Conservation (phyloP, 1,140 invertebrate species). For the Neelides sp. region DNA sequence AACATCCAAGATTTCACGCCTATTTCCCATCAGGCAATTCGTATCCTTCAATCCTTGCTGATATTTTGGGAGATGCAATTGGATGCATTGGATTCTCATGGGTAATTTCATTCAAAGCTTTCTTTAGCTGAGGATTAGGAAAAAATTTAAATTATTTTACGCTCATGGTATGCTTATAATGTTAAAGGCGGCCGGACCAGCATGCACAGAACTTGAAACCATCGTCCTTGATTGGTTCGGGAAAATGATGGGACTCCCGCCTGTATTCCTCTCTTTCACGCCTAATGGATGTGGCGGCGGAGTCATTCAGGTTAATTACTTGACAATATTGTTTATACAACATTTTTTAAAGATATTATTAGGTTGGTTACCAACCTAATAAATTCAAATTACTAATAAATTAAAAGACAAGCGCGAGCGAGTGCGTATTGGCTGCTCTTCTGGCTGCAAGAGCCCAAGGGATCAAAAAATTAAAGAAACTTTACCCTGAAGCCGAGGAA, state of each 20-base stretch:
- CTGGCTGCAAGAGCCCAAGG: conserved; percentile 87
- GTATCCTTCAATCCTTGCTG: conserved; percentile 93
- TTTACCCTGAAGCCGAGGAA: conserved; percentile 84
- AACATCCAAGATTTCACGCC: conserved; percentile 96
- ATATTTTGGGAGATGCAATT: conserved; percentile 90
- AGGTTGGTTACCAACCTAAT: no score
- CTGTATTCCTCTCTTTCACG: conserved; percentile 67
- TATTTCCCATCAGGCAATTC: conserved; percentile 98
- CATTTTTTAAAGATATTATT: neutral
- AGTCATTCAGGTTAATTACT: conserved; percentile 56
- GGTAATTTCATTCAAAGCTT: conserved; percentile 46
- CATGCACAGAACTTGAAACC: conserved; percentile 93
- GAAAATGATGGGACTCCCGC: conserved; percentile 71
- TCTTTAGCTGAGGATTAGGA: neutral
- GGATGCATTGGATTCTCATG: conserved; percentile 98
- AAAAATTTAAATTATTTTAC: neutral
- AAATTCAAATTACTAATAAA: neutral
- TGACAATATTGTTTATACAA: neutral
- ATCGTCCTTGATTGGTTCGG: conserved; percentile 93
- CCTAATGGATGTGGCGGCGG: conserved; percentile 78
- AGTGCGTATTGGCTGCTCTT: conserved; percentile 90
- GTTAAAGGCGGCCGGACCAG: conserved; percentile 81
- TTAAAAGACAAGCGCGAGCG: conserved; percentile 83
- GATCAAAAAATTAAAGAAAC: conserved; percentile 76
- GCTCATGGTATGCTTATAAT: conserved; percentile 26